phyloP scores from a whole-genome alignment of 2,888 invertebrate species.

The Tinea pellionella region DNA sequence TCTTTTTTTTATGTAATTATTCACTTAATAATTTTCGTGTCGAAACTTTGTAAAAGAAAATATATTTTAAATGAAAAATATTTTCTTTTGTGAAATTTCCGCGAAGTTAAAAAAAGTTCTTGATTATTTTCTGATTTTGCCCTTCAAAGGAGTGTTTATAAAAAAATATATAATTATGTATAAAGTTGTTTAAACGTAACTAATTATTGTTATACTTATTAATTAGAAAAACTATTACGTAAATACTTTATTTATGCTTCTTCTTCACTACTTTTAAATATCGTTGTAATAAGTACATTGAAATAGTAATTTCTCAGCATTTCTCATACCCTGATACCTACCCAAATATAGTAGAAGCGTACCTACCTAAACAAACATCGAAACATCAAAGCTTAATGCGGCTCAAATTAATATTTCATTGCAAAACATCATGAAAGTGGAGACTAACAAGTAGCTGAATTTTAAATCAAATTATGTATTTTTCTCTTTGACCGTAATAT shows the following conservation, averaged over 20 bases:
- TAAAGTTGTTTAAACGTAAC: no score
- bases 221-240: no score
- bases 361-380: not conserved
- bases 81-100: not conserved
- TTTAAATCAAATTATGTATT: constrained; percentile 12
- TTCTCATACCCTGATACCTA: not conserved
- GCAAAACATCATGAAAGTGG: constrained; percentile 7
- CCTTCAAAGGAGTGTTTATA: no score
- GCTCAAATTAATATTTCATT: constrained; percentile 11
- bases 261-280: no score
- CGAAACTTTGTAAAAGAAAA: constrained; percentile 1
- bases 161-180: no score
- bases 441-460: constrained; percentile 7
- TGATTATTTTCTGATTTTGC: not conserved
- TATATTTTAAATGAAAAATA: not conserved
- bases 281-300: no score
- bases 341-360: not conserved
- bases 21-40: not conserved
- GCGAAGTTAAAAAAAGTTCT: not conserved
- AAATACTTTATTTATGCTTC: no score
- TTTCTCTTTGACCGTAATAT: constrained; percentile 10
- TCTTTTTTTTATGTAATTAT: not conserved
- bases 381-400: not conserved
- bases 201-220: no score
- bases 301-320: not conserved